Evolutionary conservation across 2,888 invertebrate species (phyloP).

Genomic region (Nipponacmea schrenckii): DNA sequence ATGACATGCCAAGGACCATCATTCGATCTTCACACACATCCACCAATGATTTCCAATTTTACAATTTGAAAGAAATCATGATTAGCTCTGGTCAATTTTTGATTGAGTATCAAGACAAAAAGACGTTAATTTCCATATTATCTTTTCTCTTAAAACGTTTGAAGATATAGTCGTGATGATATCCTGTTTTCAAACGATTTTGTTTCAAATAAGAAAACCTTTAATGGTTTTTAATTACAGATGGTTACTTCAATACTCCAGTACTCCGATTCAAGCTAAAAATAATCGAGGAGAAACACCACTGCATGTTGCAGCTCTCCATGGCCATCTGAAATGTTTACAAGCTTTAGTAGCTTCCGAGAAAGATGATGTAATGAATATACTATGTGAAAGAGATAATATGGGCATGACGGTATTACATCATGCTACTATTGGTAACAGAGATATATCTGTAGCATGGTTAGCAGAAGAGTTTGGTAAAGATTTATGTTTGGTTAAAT

Average conservation of each 20-base stretch:
- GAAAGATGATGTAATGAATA: not conserved
- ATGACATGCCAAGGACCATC: too few species aligned
- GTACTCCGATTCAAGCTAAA: slow-evolving; percentile 27
- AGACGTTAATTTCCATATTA: too few species aligned
- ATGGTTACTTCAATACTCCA: slow-evolving; percentile 33
- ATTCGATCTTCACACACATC: too few species aligned
- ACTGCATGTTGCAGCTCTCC: slow-evolving; percentile 33
- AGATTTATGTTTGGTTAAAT: slow-evolving; percentile 31
- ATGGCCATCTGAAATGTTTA: slow-evolving; percentile 34
- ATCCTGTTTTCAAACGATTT: too few species aligned
- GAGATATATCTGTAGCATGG: slow-evolving; percentile 31
- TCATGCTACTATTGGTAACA: slow-evolving; percentile 32
- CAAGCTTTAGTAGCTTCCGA: slow-evolving; percentile 25
- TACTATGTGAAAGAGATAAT: slow-evolving; percentile 32
- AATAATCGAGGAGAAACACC: slow-evolving; percentile 37
- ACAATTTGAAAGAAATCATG: too few species aligned
- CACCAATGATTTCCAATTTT: too few species aligned
- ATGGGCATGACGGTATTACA: slow-evolving; percentile 39
- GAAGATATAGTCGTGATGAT: too few species aligned
- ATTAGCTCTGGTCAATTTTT: too few species aligned
- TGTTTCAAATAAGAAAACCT: too few species aligned
- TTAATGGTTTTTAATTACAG: slow-evolving; percentile 15
- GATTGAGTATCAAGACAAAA: too few species aligned
- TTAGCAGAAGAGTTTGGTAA: slow-evolving; percentile 34
- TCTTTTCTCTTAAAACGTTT: too few species aligned